phyloP scores from a whole-genome alignment of 2,888 invertebrate species.

The Theodoxus fluviatilis region DNA sequence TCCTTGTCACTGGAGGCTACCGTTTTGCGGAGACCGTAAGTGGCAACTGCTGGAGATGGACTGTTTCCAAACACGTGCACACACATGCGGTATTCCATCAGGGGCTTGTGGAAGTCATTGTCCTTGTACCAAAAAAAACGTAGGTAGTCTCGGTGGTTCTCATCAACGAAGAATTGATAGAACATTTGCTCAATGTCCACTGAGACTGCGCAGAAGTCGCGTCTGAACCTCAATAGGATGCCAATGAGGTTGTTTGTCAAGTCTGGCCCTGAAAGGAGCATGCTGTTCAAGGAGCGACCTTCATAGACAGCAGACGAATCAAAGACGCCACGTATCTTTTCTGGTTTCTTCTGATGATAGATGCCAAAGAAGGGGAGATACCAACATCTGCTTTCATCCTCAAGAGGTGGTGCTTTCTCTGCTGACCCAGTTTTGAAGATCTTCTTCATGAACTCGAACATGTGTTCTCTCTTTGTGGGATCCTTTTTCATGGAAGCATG shows the following conservation, averaged over 20 bases:
- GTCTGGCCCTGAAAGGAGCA: conserved; percentile 32
- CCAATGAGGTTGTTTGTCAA: conserved; percentile 35
- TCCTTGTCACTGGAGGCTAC: conserved; percentile 27
- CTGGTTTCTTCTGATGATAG: conserved; percentile 34
- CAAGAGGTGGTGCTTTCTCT: conserved; percentile 31
- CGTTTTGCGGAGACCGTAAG: conserved; percentile 31
- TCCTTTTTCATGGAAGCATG: conserved; percentile 22
- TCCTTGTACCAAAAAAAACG: conserved; percentile 37
- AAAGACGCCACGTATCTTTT: conserved; percentile 31
- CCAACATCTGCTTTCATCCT: conserved; percentile 25
- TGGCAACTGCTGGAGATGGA: conserved; percentile 38
- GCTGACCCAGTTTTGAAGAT: conserved; percentile 30
- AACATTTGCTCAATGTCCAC: conserved; percentile 39
- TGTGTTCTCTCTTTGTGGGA: conserved; percentile 19
- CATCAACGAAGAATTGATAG: conserved; percentile 31
- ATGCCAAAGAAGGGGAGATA: conserved; percentile 35
- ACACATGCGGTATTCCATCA: conserved; percentile 36
- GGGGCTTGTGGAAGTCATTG: conserved; percentile 28
- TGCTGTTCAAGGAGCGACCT: conserved; percentile 29
- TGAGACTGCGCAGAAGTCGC: conserved; percentile 28
- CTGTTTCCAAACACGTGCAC: conserved; percentile 40
- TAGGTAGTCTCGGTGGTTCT: conserved; percentile 33
- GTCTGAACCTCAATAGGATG: conserved; percentile 33
- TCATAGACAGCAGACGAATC: conserved; percentile 32
- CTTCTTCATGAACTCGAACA: conserved; percentile 28